Evolutionary conservation across 2,113 vertebrate species (phyloP), one percentile per base, ranked within the genome.

Genomic region (Nipponia nippon): DNA sequence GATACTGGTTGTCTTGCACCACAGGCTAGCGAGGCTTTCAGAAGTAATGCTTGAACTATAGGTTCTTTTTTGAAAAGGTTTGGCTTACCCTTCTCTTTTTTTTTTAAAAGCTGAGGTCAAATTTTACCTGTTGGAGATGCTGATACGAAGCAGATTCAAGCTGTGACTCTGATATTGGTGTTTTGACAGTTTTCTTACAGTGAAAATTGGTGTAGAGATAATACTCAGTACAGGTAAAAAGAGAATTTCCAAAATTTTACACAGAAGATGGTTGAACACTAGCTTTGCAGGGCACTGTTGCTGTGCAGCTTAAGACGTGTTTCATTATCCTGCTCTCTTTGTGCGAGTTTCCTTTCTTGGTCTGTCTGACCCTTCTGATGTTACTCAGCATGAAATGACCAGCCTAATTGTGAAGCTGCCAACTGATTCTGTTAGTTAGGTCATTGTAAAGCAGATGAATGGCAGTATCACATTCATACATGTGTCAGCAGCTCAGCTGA

Each of bases 351-450:
- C 20, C 30, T 67, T 44, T 83, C 32, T 32, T 62, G 47, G 6
- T 52, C 22, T 47, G 16, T 15, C 34, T 88, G 69, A 44, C 38
- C 27, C 8, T 66, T 53, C 26, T 44, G 69, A 47, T 81, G 15
- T 58, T 12, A 38, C 34, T 72, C 58, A 44, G 58, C 50, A 12
- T 38, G 32, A 42, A 52, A 67, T 8, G 30, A 23, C 17, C 67
- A 62, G 42, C 36, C 49, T 63, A 49, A 38, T 2, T 32, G 26
- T 53, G 65, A 78, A 59, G 14, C 44, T 2, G 6, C 0, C 0
- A 4, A 21, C 46, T 25, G 56, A 30, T 83, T 78, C 59, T 73
- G 26, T 16, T 36, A n/a, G 23, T 5, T 1, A 69, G n/a, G 22
- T 47, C 29, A 12, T 15, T 42, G 52, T 59, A 49, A 71, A 82